Percentiles rank a stretch among this genome's conserved stretches.
Conservation (phyloP, 2,113 vertebrate species). For the Lophochroa leadbeateri region DNA sequence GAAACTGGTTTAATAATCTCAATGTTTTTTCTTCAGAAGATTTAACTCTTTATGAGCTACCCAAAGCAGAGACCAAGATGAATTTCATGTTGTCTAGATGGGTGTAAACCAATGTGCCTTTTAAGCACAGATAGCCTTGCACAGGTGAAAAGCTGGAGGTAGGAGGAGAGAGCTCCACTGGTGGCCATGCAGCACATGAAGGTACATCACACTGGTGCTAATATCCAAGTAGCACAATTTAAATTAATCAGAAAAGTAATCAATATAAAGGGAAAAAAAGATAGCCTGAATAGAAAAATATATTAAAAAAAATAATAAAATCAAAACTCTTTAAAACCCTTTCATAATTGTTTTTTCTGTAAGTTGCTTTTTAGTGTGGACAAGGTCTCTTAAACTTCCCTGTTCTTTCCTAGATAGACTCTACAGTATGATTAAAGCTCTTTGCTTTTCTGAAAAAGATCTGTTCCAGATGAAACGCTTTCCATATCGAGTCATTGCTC, state of each 20-base stretch:
- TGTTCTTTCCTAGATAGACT: neutral
- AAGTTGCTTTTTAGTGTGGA: neutral
- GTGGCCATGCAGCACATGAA: neutral
- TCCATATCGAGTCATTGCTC: neutral
- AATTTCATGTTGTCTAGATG: neutral
- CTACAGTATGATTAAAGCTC: neutral
- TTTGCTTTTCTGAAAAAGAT: constrained; percentile 14
- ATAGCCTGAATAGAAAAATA: neutral
- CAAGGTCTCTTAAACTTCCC: neutral
- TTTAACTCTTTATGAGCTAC: constrained; percentile 58
- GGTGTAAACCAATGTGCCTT: neutral
- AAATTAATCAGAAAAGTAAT: neutral
- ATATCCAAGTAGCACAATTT: neutral
- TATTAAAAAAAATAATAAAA: neutral
- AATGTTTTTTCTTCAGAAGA: constrained; percentile 16
- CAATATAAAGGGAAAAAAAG: neutral
- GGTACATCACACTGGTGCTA: neutral
- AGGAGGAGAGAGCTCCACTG: neutral
- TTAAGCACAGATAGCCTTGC: neutral
- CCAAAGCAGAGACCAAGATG: neutral
- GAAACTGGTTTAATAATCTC: constrained; percentile 29
- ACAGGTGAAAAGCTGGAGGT: neutral
- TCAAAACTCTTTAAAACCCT: neutral
- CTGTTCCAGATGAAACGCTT: constrained; percentile 1
- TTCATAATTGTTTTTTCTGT: neutral